phyloP scores from a whole-genome alignment of 2,113 vertebrate genomes.

The Pontoporia blainvillei region DNA sequence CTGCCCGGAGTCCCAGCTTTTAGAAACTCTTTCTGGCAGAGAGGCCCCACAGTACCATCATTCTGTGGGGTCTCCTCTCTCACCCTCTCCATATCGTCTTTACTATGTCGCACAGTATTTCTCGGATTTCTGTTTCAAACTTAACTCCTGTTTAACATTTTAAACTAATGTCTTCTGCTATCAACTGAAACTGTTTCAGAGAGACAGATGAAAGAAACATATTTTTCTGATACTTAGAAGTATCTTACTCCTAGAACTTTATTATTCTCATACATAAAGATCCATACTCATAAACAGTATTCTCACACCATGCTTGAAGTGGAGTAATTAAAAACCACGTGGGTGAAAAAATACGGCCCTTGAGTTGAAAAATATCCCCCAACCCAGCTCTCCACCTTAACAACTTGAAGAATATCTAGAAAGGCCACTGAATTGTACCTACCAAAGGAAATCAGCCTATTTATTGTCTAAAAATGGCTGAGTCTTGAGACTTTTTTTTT shows the following conservation, averaged over 20 bases:
- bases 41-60: neutral
- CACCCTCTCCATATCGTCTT: neutral
- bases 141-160: neutral
- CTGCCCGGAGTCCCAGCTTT: neutral
- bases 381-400: neutral
- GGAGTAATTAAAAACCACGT: neutral
- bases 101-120: neutral
- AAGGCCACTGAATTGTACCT: neutral
- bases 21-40: neutral
- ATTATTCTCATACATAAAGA: neutral
- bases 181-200: neutral
- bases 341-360: neutral
- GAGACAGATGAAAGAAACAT: neutral
- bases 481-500: neutral
- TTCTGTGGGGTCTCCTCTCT: neutral
- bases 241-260: neutral
- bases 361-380: neutral
- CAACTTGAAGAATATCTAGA: neutral
- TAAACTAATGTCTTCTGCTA: neutral
- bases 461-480: neutral
- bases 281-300: neutral
- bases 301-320: slow-evolving; percentile 1
- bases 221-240: neutral
- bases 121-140: neutral
- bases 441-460: neutral